Percentiles rank a stretch among this genome's conserved stretches.
These are phyloP conservation scores for Drosophila athabasca DNA, from an alignment of 1,140 invertebrate genomes.

Conservation along the genomic window DNA sequence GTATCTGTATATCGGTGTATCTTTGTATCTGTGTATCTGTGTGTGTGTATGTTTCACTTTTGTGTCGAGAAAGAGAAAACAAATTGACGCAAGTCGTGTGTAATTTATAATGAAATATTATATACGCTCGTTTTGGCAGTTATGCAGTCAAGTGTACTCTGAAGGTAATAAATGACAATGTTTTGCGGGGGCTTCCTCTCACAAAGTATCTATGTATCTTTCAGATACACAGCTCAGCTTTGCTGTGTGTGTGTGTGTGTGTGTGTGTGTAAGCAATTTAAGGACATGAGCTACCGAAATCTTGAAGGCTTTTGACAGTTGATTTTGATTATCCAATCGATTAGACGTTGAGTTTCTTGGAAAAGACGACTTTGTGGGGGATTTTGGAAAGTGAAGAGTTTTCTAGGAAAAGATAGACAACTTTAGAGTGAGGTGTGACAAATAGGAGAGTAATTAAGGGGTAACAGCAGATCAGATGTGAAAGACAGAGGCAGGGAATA, in stretches of 20 bases:
- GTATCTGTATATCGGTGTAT: too few species aligned
- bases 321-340: constrained; percentile 43
- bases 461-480: too few species aligned
- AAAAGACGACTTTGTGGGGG: neutral
- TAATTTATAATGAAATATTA: constrained; percentile 83
- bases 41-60: constrained; percentile 49
- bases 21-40: too few species aligned
- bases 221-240: too few species aligned
- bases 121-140: constrained; percentile 72
- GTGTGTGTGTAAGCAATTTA: constrained; percentile 27
- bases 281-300: constrained; percentile 20
- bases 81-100: constrained; percentile 82
- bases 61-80: constrained; percentile 56
- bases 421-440: too few species aligned
- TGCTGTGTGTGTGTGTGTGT: neutral
- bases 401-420: neutral
- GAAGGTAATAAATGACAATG: constrained; percentile 78
- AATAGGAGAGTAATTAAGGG: too few species aligned
- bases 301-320: constrained; percentile 31
- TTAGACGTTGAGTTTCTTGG: constrained; percentile 17
- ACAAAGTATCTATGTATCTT: too few species aligned
- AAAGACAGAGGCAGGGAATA: too few species aligned
- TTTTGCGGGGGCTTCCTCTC: constrained; percentile 16
- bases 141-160: constrained; percentile 73
- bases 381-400: too few species aligned